Base-by-base conservation (phyloP, 2,797 vertebrate genomes). In the Leucoraja ocellata region DNA sequence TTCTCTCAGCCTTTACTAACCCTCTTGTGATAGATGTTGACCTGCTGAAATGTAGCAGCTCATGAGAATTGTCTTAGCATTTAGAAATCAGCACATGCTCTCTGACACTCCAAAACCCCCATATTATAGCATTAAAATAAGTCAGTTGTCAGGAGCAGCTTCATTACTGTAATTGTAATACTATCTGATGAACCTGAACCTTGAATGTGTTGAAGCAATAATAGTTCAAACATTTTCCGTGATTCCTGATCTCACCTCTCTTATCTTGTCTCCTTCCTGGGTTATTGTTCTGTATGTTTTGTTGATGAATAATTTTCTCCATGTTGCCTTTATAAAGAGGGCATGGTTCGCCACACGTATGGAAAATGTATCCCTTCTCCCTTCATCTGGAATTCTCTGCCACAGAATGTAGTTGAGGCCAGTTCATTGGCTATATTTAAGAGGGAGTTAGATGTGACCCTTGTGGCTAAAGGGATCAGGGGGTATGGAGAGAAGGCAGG, bases 161-260 rank as follows among this genome's bases (percentile, higher is more conserved):
- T 68, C 65, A 88, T 68, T 88, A 88, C 84, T 68, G n/a, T 88
- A 88, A 88, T 88, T 68, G 61, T 9, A 88, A 88, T 68, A 63
- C 63, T 46, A 36, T 88, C n/a, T 88, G 84, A 88, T n/a, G 32
- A 88, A 88, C 84, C 63, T 88, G 84, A n/a, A 36, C 63, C 63
- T 65, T 88, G 10, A 68, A 88, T 32, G 36, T 68, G 63, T 16
- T 88, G 32, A 36, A 88, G 36, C 36, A 88, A 88, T 65, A 88
- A 88, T 88, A 88, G n/a, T 68, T 88, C 32, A 36, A 88, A 68
- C 14, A 32, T 21, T 32, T 88, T 36, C n/a, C 21, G 21, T 88
- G 14, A 11, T 18, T 63, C 28, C 83, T 63, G 58, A 32, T 63
- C 63, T 88, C n/a, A n/a, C n/a, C 32, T 36, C 84, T 32, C 61